These are phyloP conservation scores for Drosophila chauvacae DNA, from an alignment of 1,140 invertebrate genomes.

Conservation along the genomic window DNA sequence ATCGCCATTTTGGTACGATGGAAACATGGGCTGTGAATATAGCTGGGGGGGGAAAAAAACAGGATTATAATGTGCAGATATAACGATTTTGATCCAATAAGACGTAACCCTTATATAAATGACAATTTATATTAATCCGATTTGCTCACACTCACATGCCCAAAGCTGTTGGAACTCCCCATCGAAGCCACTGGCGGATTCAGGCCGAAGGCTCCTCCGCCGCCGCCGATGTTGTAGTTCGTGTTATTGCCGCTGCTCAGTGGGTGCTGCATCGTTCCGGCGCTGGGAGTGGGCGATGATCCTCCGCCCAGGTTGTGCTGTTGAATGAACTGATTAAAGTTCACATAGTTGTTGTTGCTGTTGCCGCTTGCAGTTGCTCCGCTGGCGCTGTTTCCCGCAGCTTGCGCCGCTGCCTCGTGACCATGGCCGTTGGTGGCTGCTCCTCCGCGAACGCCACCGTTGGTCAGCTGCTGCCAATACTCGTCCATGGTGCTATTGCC, in stretches of 20 bases:
- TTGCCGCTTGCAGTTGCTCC: not conserved
- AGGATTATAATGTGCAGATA: not conserved
- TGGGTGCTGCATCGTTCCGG: slow-evolving; percentile 34
- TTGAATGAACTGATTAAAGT: slow-evolving; percentile 82
- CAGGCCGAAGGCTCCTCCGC: slow-evolving; percentile 61
- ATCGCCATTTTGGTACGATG: slow-evolving; percentile 57
- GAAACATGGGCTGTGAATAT: slow-evolving; percentile 36
- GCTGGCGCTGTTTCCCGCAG: not conserved
- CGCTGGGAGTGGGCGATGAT: slow-evolving; percentile 4
- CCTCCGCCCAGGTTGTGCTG: slow-evolving; percentile 72
- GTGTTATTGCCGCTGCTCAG: slow-evolving; percentile 16
- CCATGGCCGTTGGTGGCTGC: slow-evolving; percentile 24
- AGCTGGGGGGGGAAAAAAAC: slow-evolving; percentile 20
- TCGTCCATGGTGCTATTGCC: slow-evolving; percentile 50
- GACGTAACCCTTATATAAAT: too few relatives aligned
- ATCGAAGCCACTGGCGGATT: slow-evolving; percentile 23
- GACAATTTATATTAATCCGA: not conserved
- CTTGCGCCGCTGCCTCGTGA: slow-evolving; percentile 14
- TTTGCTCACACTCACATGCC: slow-evolving; percentile 41
- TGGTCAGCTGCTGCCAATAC: slow-evolving; percentile 69
- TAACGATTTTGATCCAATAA: not conserved
- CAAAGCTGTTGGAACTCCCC: slow-evolving; percentile 26
- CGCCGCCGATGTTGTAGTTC: slow-evolving; percentile 40
- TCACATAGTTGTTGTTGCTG: slow-evolving; percentile 80
- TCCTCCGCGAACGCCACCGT: slow-evolving; percentile 37